These are phyloP conservation scores for Dermolepida albohirtum DNA, from an alignment of 2,888 invertebrate species.

Conservation along the genomic window DNA sequence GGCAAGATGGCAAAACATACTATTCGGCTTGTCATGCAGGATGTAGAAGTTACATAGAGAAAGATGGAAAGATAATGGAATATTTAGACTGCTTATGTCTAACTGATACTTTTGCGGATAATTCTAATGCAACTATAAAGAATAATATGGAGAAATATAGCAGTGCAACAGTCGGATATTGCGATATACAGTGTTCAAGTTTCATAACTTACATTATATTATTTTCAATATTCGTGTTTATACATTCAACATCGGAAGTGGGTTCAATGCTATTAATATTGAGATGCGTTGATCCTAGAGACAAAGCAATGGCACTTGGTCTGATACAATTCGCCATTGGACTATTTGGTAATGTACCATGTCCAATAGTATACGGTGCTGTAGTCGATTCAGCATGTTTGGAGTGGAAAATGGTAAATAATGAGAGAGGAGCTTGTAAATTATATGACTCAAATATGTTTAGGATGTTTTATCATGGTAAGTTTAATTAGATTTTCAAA, in stretches of 20 bases:
- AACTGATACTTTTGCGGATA: constrained; percentile 44
- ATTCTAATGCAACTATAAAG: constrained; percentile 39
- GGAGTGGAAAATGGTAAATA: constrained; percentile 86
- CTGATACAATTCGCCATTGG: constrained; percentile 94
- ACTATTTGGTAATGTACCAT: constrained; percentile 93
- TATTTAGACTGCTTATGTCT: constrained; percentile 70
- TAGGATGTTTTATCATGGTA: constrained; percentile 87
- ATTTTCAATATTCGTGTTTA: constrained; percentile 89
- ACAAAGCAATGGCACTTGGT: constrained; percentile 95
- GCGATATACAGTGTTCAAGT: constrained; percentile 82
- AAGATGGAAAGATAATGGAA: constrained; percentile 70
- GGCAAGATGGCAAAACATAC: constrained; percentile 84
- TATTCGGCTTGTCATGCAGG: constrained; percentile 93
- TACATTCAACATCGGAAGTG: constrained; percentile 93
- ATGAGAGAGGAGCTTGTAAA: constrained; percentile 85
- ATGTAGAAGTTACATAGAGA: constrained; percentile 74
- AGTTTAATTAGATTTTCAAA: constrained; percentile 48
- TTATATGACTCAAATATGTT: constrained; percentile 88
- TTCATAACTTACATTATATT: constrained; percentile 84
- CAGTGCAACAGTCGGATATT: constrained; percentile 81
- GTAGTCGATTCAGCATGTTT: constrained; percentile 93
- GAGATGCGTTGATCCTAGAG: constrained; percentile 90
- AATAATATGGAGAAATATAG: constrained; percentile 54
- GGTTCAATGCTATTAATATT: constrained; percentile 91
- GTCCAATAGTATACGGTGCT: constrained; percentile 93